A percentile compares a stretch with the other conserved stretches of the same genome.
These are phyloP conservation scores for Callimorpha dominula DNA, from an alignment of 2,888 invertebrate species.

Conservation along the genomic window DNA sequence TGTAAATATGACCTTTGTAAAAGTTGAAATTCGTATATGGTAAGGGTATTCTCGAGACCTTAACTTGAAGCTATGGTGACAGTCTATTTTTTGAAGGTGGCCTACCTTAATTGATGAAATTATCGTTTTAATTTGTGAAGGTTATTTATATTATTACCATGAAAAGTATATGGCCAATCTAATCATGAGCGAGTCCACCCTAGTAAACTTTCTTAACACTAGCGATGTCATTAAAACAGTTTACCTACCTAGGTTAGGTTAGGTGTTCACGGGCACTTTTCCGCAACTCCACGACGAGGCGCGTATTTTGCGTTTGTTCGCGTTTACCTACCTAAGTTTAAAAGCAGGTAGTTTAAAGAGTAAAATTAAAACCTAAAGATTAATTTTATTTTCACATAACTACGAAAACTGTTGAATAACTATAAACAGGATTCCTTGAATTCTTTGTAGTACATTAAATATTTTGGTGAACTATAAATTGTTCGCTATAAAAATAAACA, in stretches of 20 bases:
- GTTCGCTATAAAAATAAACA: slow-evolving; percentile 24
- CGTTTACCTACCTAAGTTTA: background rate
- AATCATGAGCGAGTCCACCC: background rate
- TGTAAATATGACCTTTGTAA: background rate
- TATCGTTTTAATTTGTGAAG: background rate
- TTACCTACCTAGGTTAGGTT: background rate
- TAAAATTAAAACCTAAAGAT: no score
- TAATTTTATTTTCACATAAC: no score
- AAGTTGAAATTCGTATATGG: background rate
- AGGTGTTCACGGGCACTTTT: no score
- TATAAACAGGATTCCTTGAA: background rate
- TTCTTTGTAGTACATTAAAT: background rate
- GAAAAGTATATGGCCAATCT: background rate
- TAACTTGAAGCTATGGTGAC: background rate
- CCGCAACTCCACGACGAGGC: no score
- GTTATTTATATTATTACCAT: no score
- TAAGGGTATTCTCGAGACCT: background rate
- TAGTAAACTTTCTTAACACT: background rate
- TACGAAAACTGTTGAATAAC: no score
- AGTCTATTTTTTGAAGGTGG: no score
- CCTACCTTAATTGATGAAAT: no score
- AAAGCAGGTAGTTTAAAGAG: no score
- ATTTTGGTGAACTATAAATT: background rate
- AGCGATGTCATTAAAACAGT: background rate
- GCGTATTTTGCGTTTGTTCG: no score